phyloP scores from a whole-genome alignment of 2,888 invertebrate genomes.

The Drosophila niveifrons region DNA sequence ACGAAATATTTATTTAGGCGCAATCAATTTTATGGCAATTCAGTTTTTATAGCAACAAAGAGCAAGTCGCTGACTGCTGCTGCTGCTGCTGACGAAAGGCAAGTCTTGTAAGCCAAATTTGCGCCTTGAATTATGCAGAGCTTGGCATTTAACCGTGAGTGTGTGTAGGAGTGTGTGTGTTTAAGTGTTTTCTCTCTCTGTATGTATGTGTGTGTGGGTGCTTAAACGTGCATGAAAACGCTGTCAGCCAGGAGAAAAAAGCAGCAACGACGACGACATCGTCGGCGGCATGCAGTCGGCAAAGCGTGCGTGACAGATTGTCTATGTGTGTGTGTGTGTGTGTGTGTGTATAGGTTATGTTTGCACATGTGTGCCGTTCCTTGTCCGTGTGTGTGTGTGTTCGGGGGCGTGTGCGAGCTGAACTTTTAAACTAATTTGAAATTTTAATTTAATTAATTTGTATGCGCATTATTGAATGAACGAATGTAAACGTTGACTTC shows the following conservation, averaged over 20 bases:
- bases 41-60: slow-evolving; percentile 60
- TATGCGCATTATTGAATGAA: slow-evolving; percentile 45
- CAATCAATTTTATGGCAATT: slow-evolving; percentile 80
- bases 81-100: background rate
- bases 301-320: slow-evolving; percentile 52
- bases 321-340: slow-evolving; percentile 1
- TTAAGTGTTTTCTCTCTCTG: slow-evolving; percentile 21
- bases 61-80: slow-evolving; percentile 3
- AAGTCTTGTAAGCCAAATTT: slow-evolving; percentile 46
- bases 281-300: slow-evolving; percentile 24
- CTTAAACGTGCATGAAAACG: slow-evolving; percentile 73
- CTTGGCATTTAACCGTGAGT: slow-evolving; percentile 37
- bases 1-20: slow-evolving; percentile 74
- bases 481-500: slow-evolving; percentile 7
- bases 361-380: slow-evolving; percentile 1
- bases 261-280: slow-evolving; percentile 6
- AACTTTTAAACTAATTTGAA: slow-evolving; percentile 77
- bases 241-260: slow-evolving; percentile 41
- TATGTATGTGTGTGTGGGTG: slow-evolving; percentile 43
- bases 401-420: slow-evolving; percentile 19
- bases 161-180: slow-evolving; percentile 21
- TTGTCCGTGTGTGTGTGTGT: slow-evolving; percentile 5
- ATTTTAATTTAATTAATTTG: slow-evolving; percentile 77
- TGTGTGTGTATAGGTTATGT: slow-evolving; percentile 1
- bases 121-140: slow-evolving; percentile 66